Evolutionary conservation across 2,888 invertebrate species (phyloP).

Genomic region (Leuctra nigra): DNA sequence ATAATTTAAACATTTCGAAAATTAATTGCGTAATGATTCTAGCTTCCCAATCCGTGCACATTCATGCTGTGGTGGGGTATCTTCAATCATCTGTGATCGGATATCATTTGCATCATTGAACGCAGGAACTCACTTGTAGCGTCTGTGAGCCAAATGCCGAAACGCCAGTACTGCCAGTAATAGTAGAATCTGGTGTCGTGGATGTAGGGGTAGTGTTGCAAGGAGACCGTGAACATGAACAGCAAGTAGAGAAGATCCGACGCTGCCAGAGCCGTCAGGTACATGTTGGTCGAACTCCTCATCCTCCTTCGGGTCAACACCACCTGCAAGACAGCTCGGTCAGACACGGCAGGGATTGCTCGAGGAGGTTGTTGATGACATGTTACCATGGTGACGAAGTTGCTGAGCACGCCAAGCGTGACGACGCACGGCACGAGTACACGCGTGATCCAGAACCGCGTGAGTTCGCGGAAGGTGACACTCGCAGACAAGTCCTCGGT

Average conservation of each 20-base stretch:
- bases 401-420: constrained; percentile 61
- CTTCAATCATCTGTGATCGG: no score
- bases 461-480: constrained; percentile 34
- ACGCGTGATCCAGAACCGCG: constrained; percentile 50
- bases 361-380: not conserved
- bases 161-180: constrained; percentile 54
- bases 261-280: constrained; percentile 63
- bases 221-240: constrained; percentile 54
- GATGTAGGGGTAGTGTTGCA: constrained; percentile 52
- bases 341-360: not conserved
- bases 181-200: constrained; percentile 45
- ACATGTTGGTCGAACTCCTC: constrained; percentile 68
- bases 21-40: no score
- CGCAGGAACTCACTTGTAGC: constrained; percentile 51
- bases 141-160: constrained; percentile 57
- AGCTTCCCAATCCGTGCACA: no score
- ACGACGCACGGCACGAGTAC: constrained; percentile 58
- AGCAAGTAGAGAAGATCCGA: constrained; percentile 64
- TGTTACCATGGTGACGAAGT: constrained; percentile 36
- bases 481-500: constrained; percentile 30
- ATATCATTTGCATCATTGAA: not conserved
- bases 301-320: constrained; percentile 56
- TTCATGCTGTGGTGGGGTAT: no score
- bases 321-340: constrained; percentile 38
- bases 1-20: no score